Evolutionary conservation across 2,888 invertebrate species (phyloP).

Genomic region (Torymus tubicola): DNA sequence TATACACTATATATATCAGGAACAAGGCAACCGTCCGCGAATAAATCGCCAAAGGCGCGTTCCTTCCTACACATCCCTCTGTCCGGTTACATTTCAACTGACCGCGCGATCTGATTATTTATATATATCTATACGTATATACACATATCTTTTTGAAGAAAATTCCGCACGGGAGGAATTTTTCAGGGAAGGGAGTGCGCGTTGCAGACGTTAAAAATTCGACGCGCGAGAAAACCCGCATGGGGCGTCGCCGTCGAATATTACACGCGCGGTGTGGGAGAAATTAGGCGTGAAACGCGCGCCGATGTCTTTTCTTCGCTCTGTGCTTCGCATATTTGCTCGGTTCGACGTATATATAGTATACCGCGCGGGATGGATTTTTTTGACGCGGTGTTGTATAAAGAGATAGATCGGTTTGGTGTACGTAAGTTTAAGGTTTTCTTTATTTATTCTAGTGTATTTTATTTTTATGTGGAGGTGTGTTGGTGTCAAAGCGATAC

Average conservation of each 20-base stretch:
- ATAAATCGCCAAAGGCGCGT: background rate
- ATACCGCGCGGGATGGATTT: background rate
- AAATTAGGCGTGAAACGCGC: conserved; percentile 55
- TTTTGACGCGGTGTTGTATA: background rate
- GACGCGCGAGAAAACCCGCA: conserved; percentile 59
- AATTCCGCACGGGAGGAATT: no score
- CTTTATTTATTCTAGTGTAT: no score
- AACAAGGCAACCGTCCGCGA: background rate
- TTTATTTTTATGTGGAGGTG: no score
- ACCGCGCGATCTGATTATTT: conserved; percentile 27
- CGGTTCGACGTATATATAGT: no score
- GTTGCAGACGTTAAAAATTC: conserved; percentile 15
- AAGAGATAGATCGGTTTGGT: no score
- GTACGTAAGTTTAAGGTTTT: no score
- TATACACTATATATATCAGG: background rate
- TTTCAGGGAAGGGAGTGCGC: no score
- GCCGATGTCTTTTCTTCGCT: background rate
- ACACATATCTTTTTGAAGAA: no score
- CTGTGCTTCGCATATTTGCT: conserved; percentile 29
- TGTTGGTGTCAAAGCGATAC: no score
- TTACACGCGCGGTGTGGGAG: conserved; percentile 12
- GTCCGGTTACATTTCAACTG: conserved; percentile 16
- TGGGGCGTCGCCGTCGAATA: conserved; percentile 25
- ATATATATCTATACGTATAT: background rate
- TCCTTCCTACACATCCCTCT: background rate